Conservation (phyloP, 1,140 invertebrate genomes). For the Conopomorpha cramerella region DNA sequence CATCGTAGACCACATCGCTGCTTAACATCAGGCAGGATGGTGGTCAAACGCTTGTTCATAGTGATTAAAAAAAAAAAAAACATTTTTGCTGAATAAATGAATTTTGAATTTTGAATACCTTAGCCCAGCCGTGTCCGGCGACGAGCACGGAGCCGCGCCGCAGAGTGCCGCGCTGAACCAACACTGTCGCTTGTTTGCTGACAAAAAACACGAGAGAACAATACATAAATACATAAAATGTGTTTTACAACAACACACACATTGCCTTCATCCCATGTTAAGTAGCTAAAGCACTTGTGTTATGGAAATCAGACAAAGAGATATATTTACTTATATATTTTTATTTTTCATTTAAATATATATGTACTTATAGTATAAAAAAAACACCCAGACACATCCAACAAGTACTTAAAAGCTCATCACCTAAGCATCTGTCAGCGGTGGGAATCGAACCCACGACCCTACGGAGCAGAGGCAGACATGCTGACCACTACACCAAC, state of each 20-base stretch:
- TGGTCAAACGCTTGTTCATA: neutral
- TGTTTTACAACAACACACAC: neutral
- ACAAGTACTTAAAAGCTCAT: neutral
- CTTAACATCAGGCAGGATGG: neutral
- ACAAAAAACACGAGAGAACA: too few relatives aligned
- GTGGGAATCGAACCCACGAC: too few relatives aligned
- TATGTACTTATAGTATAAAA: too few relatives aligned
- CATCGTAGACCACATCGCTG: neutral
- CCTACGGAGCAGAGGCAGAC: too few relatives aligned
- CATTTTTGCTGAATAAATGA: neutral
- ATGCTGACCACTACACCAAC: too few relatives aligned
- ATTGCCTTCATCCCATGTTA: neutral
- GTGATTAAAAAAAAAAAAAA: neutral
- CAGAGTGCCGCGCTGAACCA: conserved; percentile 90
- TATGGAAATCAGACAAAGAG: too few relatives aligned
- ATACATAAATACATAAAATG: conserved; percentile 39
- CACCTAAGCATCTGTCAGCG: too few relatives aligned
- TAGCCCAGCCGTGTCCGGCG: conserved; percentile 80
- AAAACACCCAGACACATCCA: neutral
- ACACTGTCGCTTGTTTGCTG: conserved; percentile 85
- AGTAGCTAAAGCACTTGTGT: neutral
- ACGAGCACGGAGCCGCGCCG: conserved; percentile 82
- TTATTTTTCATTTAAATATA: neutral
- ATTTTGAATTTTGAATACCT: conserved; percentile 35
- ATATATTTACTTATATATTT: too few relatives aligned